phyloP scores from a whole-genome alignment of 2,113 vertebrate genomes.

The Nesogale talazaci region DNA sequence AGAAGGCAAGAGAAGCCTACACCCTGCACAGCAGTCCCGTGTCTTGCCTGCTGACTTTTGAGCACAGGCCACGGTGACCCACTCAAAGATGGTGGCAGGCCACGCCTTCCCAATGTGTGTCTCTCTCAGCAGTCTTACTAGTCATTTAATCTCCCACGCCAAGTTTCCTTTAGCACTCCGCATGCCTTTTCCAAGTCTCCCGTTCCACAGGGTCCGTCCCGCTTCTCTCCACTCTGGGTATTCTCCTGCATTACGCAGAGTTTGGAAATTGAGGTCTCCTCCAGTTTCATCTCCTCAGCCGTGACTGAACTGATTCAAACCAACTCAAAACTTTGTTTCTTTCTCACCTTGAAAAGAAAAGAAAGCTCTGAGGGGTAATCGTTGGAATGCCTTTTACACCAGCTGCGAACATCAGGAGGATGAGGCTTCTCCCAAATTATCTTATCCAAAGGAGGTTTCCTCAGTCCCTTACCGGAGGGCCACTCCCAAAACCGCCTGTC shows the following conservation, averaged over 20 bases:
- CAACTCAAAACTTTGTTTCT: background rate
- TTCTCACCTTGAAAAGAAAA: slow-evolving; percentile 60
- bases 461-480: background rate
- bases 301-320: background rate
- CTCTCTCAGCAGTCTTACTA: background rate
- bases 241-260: background rate
- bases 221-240: background rate
- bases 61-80: background rate
- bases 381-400: slow-evolving; percentile 51
- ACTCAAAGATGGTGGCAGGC: background rate
- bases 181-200: too few relatives aligned
- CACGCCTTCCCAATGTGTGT: background rate
- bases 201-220: background rate
- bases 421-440: slow-evolving; percentile 37
- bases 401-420: slow-evolving; percentile 20
- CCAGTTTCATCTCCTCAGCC: background rate
- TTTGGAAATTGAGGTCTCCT: background rate
- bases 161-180: too few relatives aligned
- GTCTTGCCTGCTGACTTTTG: background rate
- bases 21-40: background rate
- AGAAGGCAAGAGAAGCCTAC: too few relatives aligned
- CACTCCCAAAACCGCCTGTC: slow-evolving; percentile 20
- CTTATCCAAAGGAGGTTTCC: slow-evolving; percentile 27
- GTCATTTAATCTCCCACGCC: background rate
- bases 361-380: slow-evolving; percentile 54